Base-by-base conservation (phyloP, 2,113 vertebrate species). In the Proterorhinus semilunaris region DNA sequence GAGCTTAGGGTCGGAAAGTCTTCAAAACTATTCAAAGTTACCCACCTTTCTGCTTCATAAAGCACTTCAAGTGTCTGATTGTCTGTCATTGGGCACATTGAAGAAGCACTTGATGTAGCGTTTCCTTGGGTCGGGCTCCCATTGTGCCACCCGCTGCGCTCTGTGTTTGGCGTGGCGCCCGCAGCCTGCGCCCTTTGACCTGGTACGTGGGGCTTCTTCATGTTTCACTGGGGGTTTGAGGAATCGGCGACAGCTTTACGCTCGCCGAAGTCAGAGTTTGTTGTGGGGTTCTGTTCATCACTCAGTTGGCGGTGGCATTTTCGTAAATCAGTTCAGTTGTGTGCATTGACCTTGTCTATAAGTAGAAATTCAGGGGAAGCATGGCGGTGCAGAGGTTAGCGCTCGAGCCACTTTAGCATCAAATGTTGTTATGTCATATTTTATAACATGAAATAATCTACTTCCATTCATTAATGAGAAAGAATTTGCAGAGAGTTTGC, bases 171-270 rank as follows among this genome's bases (percentile, higher is more conserved):
- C 27, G 7, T 27, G 9, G 61, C 86, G 84, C 82, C 81, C 74
- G 86, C 82, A 78, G 70, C 45, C 70, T 66, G 52, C 59, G 74
- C 85, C 87, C 80, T 82, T 82, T 79, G 75, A 62, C 83, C 79
- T 55, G 21, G 68, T 45, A 16, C 42, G 45, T 8, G 82, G 79
- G 68, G 73, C 44, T 69, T 66, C 55, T 44, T 10, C n/a, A 45
- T 81, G 79, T 77, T 79, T 85, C 72, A 67, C 7, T 10, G 51
- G 43, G 13, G 13, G 11, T 71, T n/a, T 9, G 42, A 44, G 55
- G 55, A 61, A n/a, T 13, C 13, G 42, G 42, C 12, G 58, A 44
- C 36, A 58, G 55, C 42, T 58, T 58, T 58, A 58, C 27, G 27
- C 27, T 2, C 55, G 1, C 55, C 7, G 55, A 4, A 58, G 55